Base-by-base conservation (phyloP, 2,797 vertebrate species). In the Diglossa cyanea region DNA sequence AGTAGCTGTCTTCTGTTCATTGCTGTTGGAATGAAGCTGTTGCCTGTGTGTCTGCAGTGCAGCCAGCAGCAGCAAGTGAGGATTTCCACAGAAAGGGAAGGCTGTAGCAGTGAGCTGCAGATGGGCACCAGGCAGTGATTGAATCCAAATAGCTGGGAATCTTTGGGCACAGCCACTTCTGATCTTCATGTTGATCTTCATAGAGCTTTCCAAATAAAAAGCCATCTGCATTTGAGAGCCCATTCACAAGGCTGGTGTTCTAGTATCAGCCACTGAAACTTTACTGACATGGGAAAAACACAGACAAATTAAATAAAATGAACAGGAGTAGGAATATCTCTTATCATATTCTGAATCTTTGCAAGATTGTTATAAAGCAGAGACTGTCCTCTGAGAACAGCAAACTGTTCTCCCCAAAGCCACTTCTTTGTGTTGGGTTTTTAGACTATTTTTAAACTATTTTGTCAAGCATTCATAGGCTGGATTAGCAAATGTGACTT, bases 1-100 rank as follows among this genome's bases (percentile, higher is more conserved):
- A 96, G 95, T 82, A 95, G 79, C 79, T 71, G 74, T 91, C 95
- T 96, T 74, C 93, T 94, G 68, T 75, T 97, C 47, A 10, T 37
- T 88, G 88, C 48, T 74, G 40, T 92, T 90, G 83, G 71, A 88
- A 37, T 66, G 65, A 88, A 91, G 66, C 39, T 82, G 40, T 78
- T 84, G 67, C 47, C 68, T 72, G 65, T 28, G 54, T 31, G 31
- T 90, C 86, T 96, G 92, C 90, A 92, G 73, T 42, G n/a, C 65
- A 91, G 88, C 57, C 77, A 86, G 84, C 71, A 61, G 77, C 94
- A 92, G 74, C 9, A 7, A 88, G 62, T 50, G 51, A 65, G 66
- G n/a, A 76, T 88, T 90, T 82, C 58, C 63, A 76, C n/a, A n/a
- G 75, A 91, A 94, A 92, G 80, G 30, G 86, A 73, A 91, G 42